Conservation (phyloP, 1,140 invertebrate species). For the Drosophila orosa region DNA sequence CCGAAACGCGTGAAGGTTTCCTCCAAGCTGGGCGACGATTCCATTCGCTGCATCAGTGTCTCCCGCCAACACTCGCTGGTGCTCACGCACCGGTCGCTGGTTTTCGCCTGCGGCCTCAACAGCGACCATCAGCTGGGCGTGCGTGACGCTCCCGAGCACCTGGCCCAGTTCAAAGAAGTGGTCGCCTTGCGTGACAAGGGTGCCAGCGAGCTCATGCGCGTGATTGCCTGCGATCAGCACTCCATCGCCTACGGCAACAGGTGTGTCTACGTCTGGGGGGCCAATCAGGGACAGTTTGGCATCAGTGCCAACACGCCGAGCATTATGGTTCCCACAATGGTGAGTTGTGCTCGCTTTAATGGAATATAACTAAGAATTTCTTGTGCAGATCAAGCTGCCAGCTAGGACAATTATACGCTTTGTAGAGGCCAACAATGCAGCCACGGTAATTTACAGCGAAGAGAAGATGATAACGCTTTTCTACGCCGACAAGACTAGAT, state of each 20-base stretch:
- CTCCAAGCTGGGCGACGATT: slow-evolving; percentile 84
- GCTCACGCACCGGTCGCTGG: slow-evolving; percentile 85
- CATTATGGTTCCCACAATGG: slow-evolving; percentile 75
- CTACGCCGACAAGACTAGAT: slow-evolving; percentile 71
- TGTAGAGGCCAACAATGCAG: slow-evolving; percentile 77
- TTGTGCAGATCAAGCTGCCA: slow-evolving; percentile 65
- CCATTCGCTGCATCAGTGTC: slow-evolving; percentile 79
- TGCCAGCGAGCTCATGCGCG: slow-evolving; percentile 50
- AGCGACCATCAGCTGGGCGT: slow-evolving; percentile 87
- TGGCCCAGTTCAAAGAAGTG: slow-evolving; percentile 85
- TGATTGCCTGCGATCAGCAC: slow-evolving; percentile 86
- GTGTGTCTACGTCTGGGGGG: slow-evolving; percentile 87
- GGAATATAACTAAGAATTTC: neutral
- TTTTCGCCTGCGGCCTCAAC: slow-evolving; percentile 89
- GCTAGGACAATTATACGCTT: slow-evolving; percentile 58
- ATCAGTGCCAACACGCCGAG: slow-evolving; percentile 55
- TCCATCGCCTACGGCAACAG: slow-evolving; percentile 87
- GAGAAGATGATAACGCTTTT: slow-evolving; percentile 67
- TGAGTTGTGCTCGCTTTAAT: slow-evolving; percentile 36
- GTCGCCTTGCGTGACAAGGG: slow-evolving; percentile 68
- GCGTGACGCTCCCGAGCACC: slow-evolving; percentile 84
- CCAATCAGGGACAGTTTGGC: slow-evolving; percentile 90
- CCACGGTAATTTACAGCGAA: slow-evolving; percentile 73
- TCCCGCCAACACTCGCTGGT: slow-evolving; percentile 88
- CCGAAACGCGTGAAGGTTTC: slow-evolving; percentile 85